Base-by-base conservation (phyloP, 1,140 invertebrate genomes). In the Aphidius ervi region DNA sequence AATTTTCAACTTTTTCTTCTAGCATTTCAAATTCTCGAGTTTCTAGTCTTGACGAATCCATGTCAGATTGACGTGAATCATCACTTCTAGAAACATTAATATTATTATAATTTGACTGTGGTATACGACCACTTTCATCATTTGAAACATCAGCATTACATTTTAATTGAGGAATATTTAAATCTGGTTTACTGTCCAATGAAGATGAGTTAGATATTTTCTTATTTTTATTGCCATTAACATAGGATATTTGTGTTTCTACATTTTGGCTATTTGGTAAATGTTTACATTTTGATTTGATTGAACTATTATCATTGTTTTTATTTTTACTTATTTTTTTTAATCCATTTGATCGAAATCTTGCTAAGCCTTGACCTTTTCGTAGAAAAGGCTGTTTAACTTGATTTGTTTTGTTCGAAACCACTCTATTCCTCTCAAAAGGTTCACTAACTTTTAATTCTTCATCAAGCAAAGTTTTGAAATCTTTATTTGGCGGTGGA, bases 1-100 rank as follows among this genome's bases (percentile, higher is more conserved):
- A 85, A 74, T 87, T 82, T 43, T 82, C 80, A 2, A 85, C 85
- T 71, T 86, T 86, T 68, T 87, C 83, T 74, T 91, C 89, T 57
- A 90, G 74, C 3, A 86, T 67, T 71, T 91, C 88, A 81, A 91
- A 91, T 67, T 88, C 83, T 58, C 72, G 78, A 2, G 74, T 63
- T 66, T 78, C 78, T 23, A 71, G 65, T 56, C 76, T 76, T 16
- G 73, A 65, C 1, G 64, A 76, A 64, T 68, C 83, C 67, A 76
- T 73, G 70, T 79, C 79, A 67, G 64, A 78, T 73, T 39, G 64
- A n/a, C 45, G 55, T 20, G 59, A 56, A 9, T 61, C 59, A 37
- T 62, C 48, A n/a, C 20, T 41, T n/a, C 0, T 6, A 8, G 8
- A 45, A 4, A 52, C 45, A 23, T 31, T 41, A 16, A 49, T 45